These are phyloP conservation scores for Panagrolaimus sp. DNA, from an alignment of 1,140 invertebrate species.

Conservation along the genomic window DNA sequence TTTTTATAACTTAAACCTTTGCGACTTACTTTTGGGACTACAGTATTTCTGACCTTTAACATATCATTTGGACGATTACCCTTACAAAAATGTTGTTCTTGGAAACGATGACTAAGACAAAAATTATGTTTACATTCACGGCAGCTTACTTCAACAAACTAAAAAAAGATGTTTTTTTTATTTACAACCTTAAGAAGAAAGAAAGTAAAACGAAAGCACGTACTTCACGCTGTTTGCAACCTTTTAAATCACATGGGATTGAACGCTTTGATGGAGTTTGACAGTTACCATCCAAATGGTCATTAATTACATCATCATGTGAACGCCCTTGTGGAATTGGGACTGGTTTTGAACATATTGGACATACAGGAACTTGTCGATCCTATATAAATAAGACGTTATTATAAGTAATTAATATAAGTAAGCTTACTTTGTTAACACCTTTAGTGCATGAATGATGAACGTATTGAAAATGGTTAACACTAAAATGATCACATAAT, in stretches of 20 bases:
- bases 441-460: slow-evolving; percentile 25
- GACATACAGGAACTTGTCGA: slow-evolving; percentile 37
- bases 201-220: not conserved
- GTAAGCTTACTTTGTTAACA: slow-evolving; percentile 17
- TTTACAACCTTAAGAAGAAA: not conserved
- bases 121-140: slow-evolving; percentile 25
- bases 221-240: slow-evolving; percentile 28
- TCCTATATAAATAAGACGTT: slow-evolving; percentile 7
- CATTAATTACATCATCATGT: slow-evolving; percentile 27
- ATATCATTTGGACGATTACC: slow-evolving; percentile 15
- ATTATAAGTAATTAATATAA: not conserved
- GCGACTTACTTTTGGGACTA: not conserved
- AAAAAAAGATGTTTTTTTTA: slow-evolving; percentile 14
- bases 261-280: slow-evolving; percentile 29
- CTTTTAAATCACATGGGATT: slow-evolving; percentile 27
- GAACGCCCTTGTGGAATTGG: slow-evolving; percentile 29
- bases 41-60: not conserved
- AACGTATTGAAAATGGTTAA: slow-evolving; percentile 29
- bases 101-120: slow-evolving; percentile 27
- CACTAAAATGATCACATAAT: slow-evolving; percentile 16
- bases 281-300: slow-evolving; percentile 36
- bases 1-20: not conserved
- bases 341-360: slow-evolving; percentile 33
- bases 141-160: slow-evolving; percentile 26
- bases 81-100: slow-evolving; percentile 22